Base-by-base conservation (phyloP, 2,888 invertebrate species). In the Argyra leucocephala region DNA sequence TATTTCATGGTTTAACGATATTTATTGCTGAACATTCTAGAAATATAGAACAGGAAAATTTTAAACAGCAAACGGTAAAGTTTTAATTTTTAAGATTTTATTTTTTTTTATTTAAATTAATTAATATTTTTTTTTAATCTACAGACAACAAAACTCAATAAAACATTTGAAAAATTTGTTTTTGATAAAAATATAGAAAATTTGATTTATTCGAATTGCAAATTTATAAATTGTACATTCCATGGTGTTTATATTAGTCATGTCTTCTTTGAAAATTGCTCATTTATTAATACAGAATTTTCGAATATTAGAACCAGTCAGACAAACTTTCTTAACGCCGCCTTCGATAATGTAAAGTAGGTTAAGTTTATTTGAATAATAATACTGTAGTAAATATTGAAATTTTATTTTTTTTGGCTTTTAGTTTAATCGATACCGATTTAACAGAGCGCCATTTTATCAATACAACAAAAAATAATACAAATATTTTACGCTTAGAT, bases 301-400 rank as follows among this genome's bases (percentile, higher is more conserved):
- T 83, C 84, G 36, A 88, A 87, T 71, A 85, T 90, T 60, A 88
- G 87, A 76, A 86, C 88, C 18, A 88, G 88, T 62, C 84, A 85
- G 65, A 86, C 88, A 0, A 83, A 81, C 68, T 90, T 90, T 75
- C 80, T 81, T 61, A 83, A 85, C 64, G 85, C 85, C 60, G 72
- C 82, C 5, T 85, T 90, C 67, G 80, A 83, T 64, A 83, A 86
- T 75, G 86, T 85, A 71, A 86, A 85, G 88, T 88, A 73, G 76
- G 77, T 72, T 18, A 31, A 31, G 7, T 31, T 31, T 7, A 31
- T 31, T 6, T 1, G 9, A 6, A 31, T 12, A 7, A 6, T 10
- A 31, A 4, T 26, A 10, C 31, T 31, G 12, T 31, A 10, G 31
- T n/a, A n/a, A n/a, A n/a, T n/a, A n/a, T 57, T 63, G n/a, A 15